phyloP scores from a whole-genome alignment of 2,797 vertebrate genomes.

The Hemitrygon akajei region DNA sequence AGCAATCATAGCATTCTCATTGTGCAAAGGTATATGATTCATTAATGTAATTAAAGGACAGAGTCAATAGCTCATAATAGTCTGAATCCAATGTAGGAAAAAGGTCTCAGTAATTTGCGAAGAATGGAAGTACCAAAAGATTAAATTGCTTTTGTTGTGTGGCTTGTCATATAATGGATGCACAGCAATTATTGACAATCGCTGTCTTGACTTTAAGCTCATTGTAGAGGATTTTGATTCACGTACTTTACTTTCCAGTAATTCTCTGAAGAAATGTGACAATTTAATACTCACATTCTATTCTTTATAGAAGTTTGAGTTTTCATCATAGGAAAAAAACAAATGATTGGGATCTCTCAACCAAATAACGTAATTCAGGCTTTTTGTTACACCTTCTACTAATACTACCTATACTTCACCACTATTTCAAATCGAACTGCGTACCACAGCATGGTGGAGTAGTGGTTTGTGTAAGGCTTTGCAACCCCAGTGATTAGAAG shows the following conservation, averaged over 20 bases:
- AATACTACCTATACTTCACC: too few relatives aligned
- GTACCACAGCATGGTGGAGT: too few relatives aligned
- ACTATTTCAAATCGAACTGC: too few relatives aligned
- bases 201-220: not conserved
- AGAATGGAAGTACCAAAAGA: conserved; percentile 1
- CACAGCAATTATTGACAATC: not conserved
- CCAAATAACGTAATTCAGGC: too few relatives aligned
- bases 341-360: too few relatives aligned
- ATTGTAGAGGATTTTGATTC: not conserved
- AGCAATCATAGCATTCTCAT: not conserved
- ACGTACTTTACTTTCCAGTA: not conserved
- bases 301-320: too few relatives aligned
- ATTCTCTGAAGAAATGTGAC: not conserved
- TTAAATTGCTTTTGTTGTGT: not conserved
- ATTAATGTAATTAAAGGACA: not conserved
- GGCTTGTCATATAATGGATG: conserved; percentile 17
- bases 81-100: not conserved
- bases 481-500: too few relatives aligned
- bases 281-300: not conserved
- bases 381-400: too few relatives aligned
- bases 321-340: too few relatives aligned
- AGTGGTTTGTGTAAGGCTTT: too few relatives aligned
- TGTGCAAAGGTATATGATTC: not conserved
- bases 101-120: not conserved
- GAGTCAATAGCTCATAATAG: not conserved